These are phyloP conservation scores for Amblyraja radiata DNA, from an alignment of 2,797 vertebrate species.

Conservation along the genomic window DNA sequence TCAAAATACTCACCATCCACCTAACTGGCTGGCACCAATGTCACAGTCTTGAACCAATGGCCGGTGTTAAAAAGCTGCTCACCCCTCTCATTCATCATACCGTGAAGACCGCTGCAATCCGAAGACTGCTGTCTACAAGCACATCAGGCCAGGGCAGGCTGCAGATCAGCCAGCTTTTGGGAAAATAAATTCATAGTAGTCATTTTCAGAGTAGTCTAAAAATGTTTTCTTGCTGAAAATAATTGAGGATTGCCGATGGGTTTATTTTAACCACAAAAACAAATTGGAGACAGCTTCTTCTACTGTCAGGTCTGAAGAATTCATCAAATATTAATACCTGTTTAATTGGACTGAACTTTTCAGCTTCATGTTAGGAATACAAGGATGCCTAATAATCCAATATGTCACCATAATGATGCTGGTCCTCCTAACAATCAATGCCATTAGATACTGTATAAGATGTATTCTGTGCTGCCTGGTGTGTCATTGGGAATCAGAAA, in stretches of 20 bases:
- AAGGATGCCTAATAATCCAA: not conserved
- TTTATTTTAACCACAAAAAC: not conserved
- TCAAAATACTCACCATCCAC: no score
- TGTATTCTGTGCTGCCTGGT: not conserved
- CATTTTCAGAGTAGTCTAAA: not conserved
- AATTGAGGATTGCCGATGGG: not conserved
- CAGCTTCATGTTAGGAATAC: not conserved
- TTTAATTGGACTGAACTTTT: not conserved
- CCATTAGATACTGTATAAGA: not conserved
- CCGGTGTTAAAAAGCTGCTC: no score
- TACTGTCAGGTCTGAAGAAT: not conserved
- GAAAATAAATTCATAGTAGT: not conserved
- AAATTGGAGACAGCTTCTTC: not conserved
- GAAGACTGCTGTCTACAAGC: no score
- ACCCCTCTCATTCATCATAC: no score
- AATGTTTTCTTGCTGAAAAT: not conserved
- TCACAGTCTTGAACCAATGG: no score
- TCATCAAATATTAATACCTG: not conserved
- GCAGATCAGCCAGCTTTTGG: not conserved
- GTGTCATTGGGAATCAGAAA: not conserved
- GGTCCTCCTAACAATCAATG: not conserved
- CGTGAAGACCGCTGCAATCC: no score
- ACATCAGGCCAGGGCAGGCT: not conserved
- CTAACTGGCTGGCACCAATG: no score
- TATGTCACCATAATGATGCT: no score